These are phyloP conservation scores for Pangasius macronema DNA, from an alignment of 2,797 vertebrate genomes.

Conservation along the genomic window DNA sequence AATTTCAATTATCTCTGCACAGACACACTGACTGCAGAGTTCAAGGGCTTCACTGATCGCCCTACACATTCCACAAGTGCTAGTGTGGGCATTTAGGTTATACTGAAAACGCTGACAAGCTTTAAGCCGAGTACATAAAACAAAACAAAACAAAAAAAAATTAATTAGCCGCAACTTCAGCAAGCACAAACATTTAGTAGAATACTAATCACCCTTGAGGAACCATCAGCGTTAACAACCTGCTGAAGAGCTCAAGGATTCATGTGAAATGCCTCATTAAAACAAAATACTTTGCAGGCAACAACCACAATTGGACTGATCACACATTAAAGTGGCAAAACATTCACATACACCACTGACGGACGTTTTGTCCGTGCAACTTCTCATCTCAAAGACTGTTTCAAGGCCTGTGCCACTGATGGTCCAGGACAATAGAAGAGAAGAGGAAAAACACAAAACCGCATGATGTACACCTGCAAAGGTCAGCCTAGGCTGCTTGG, in stretches of 20 bases:
- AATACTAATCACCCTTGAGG: neutral
- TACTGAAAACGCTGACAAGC: slow-evolving; percentile 32
- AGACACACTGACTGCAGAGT: neutral
- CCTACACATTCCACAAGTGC: neutral
- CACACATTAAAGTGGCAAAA: slow-evolving; percentile 6
- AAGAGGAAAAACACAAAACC: neutral
- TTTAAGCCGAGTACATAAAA: neutral
- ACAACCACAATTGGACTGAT: too few species aligned
- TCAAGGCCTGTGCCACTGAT: neutral
- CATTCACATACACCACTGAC: neutral
- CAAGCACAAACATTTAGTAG: neutral
- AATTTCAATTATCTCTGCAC: neutral
- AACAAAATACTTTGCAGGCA: neutral
- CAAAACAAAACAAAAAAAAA: neutral
- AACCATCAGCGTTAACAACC: neutral
- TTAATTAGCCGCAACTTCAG: neutral
- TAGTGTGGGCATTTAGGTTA: slow-evolving; percentile 19
- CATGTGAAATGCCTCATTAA: slow-evolving; percentile 18
- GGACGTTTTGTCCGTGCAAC: neutral
- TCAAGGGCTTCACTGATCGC: slow-evolving; percentile 23
- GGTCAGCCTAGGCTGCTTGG: neutral
- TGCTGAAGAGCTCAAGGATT: neutral
- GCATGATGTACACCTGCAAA: slow-evolving; percentile 22
- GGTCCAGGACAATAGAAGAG: neutral
- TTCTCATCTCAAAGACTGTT: neutral